Percentiles rank a stretch among this genome's conserved stretches.
Conservation (phyloP, 1,140 invertebrate species). For the Ruditapes philippinarum region DNA sequence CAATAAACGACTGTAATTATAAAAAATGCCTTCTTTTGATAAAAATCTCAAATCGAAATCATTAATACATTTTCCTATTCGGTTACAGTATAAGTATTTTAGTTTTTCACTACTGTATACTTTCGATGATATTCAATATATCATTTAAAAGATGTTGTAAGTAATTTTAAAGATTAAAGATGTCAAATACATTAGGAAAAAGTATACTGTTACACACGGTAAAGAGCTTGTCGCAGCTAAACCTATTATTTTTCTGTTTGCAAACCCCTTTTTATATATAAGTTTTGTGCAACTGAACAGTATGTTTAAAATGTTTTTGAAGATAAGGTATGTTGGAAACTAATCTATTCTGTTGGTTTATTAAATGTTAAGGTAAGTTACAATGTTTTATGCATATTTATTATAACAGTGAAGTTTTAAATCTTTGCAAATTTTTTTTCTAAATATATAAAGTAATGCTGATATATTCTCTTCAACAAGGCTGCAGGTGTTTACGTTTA, state of each 20-base stretch:
- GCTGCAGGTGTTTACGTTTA: too few relatives aligned
- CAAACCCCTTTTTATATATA: too few relatives aligned
- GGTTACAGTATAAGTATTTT: conserved; percentile 11
- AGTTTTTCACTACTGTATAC: not conserved
- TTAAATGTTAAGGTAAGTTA: too few relatives aligned
- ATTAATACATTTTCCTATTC: conserved; percentile 4
- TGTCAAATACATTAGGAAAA: not conserved
- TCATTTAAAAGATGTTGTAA: not conserved
- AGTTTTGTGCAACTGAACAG: too few relatives aligned
- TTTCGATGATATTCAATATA: not conserved
- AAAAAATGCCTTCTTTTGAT: not conserved
- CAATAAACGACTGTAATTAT: not conserved
- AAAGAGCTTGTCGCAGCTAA: not conserved
- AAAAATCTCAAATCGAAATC: not conserved
- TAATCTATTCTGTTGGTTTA: too few relatives aligned
- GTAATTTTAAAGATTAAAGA: not conserved
- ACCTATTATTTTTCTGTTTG: not conserved
- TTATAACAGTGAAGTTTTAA: too few relatives aligned
- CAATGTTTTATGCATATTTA: too few relatives aligned
- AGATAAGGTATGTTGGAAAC: too few relatives aligned
- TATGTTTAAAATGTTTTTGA: too few relatives aligned
- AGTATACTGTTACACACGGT: not conserved
- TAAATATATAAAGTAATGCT: too few relatives aligned
- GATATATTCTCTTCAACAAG: too few relatives aligned
- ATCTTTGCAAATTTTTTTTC: too few relatives aligned